Evolutionary conservation across 2,888 invertebrate species (phyloP).

Genomic region (Harpalus rufipes): DNA sequence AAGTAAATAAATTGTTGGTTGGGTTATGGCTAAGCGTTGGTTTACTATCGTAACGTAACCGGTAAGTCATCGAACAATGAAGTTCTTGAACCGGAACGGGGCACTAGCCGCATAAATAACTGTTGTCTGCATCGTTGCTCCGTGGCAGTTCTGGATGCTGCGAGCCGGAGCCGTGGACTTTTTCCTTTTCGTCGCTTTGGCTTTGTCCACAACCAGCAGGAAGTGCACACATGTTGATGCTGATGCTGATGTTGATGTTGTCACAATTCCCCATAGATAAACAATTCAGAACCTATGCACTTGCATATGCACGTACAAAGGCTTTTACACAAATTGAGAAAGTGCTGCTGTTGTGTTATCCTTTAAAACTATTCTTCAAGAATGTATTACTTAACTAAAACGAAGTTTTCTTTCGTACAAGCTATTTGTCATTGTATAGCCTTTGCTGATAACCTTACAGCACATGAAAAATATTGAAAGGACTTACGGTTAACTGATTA

Average conservation of each 20-base stretch:
- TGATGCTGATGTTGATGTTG: not conserved
- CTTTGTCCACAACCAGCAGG: constrained; percentile 51
- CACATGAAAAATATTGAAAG: no score
- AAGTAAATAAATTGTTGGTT: not conserved
- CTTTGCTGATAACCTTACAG: no score
- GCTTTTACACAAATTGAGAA: not conserved
- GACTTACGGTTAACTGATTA: no score
- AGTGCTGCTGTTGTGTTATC: not conserved
- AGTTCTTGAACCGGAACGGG: constrained; percentile 56
- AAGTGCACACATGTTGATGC: constrained; percentile 23
- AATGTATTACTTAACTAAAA: no score
- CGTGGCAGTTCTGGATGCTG: constrained; percentile 43
- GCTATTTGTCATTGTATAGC: no score
- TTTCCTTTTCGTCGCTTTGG: constrained; percentile 37
- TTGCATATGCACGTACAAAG: not conserved
- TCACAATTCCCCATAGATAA: not conserved
- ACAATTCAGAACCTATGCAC: not conserved
- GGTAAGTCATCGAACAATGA: constrained; percentile 64
- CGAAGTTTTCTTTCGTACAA: no score
- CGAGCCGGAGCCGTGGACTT: not conserved
- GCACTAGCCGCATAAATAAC: constrained; percentile 64
- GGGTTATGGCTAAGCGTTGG: not conserved
- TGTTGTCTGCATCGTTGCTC: constrained; percentile 56
- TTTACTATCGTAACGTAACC: constrained; percentile 1
- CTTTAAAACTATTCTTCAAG: not conserved